Percentiles rank a stretch among this genome's conserved stretches.
Conservation (phyloP, 1,140 invertebrate species). For the Ruditapes philippinarum region DNA sequence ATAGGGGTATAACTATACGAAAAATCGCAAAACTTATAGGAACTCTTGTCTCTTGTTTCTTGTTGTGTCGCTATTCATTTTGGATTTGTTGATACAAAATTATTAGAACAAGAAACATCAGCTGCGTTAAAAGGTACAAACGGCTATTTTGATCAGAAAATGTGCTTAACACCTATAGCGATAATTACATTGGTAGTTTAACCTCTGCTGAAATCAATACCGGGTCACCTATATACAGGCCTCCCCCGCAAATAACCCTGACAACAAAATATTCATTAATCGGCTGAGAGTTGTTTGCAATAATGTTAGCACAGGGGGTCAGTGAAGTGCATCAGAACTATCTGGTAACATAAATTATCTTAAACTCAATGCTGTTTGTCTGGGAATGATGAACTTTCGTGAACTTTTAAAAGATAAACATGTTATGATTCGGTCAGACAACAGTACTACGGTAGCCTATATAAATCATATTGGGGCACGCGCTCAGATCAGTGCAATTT, state of each 20-base stretch:
- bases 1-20: background rate
- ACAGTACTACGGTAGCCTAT: constrained; percentile 17
- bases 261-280: constrained; percentile 9
- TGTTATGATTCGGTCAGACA: constrained; percentile 9
- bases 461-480: constrained; percentile 1
- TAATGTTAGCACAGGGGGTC: constrained; percentile 19
- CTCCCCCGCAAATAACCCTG: constrained; percentile 19
- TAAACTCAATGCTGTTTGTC: no score
- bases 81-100: background rate
- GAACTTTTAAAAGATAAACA: constrained; percentile 25
- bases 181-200: background rate
- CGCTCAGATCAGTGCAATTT: background rate
- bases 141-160: background rate
- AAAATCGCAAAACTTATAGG: background rate
- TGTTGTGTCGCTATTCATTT: background rate
- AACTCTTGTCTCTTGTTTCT: background rate
- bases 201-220: background rate
- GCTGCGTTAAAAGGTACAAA: background rate
- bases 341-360: no score
- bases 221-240: background rate
- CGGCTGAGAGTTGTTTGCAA: constrained; percentile 22
- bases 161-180: background rate
- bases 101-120: background rate
- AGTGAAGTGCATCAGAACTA: background rate
- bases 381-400: background rate